Conservation (phyloP, 1,140 invertebrate species). For the Philopotamus ludificatus region DNA sequence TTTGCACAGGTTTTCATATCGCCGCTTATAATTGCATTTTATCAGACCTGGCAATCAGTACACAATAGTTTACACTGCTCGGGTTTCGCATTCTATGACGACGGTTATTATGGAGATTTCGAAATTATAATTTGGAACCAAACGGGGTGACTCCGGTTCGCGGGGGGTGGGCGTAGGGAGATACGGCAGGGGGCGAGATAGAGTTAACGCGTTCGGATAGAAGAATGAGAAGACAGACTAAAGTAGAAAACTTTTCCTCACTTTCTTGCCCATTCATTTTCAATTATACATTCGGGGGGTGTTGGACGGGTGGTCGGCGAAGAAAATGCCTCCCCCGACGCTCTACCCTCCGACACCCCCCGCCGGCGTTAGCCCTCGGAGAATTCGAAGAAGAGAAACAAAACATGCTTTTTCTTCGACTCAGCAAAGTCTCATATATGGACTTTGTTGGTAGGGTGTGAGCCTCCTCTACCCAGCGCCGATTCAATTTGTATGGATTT, state of each 20-base stretch:
- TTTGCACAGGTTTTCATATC: too few species aligned
- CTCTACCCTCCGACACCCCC: too few species aligned
- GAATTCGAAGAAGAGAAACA: conserved; percentile 7
- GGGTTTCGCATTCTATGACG: too few species aligned
- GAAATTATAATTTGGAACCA: conserved; percentile 5
- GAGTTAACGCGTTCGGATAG: neutral
- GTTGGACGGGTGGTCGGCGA: neutral
- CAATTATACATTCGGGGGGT: conserved; percentile 23
- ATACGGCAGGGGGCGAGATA: neutral
- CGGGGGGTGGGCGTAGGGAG: too few species aligned
- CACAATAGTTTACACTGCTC: too few species aligned
- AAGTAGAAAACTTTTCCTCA: conserved; percentile 12
- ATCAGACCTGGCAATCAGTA: too few species aligned
- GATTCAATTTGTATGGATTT: neutral
- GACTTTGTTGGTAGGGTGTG: too few species aligned
- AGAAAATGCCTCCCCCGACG: neutral
- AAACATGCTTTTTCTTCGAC: neutral
- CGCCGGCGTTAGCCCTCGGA: too few species aligned
- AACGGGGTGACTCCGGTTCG: too few species aligned
- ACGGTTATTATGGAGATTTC: neutral
- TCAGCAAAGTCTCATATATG: too few species aligned
- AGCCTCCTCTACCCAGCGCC: neutral
- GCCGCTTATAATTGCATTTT: too few species aligned
- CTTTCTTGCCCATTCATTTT: conserved; percentile 22
- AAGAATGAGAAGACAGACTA: conserved; percentile 1